Evolutionary conservation across 2,797 vertebrate species (phyloP).

Genomic region (Phoebastria nigripes): DNA sequence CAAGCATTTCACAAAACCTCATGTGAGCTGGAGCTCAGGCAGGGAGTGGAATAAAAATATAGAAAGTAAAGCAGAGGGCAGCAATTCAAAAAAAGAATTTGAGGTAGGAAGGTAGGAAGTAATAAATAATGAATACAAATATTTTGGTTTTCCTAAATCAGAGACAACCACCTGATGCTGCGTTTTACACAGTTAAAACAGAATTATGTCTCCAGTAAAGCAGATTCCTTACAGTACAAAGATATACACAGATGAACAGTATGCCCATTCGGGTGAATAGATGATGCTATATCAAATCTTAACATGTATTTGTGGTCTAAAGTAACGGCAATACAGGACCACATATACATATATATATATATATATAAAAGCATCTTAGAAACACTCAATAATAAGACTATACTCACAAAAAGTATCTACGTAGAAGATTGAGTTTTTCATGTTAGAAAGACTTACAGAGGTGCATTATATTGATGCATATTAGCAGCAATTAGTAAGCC

Average conservation of each 20-base stretch:
- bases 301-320: background rate
- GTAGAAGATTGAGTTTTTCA: background rate
- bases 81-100: background rate
- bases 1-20: conserved; percentile 12
- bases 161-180: background rate
- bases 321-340: background rate
- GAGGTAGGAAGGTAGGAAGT: background rate
- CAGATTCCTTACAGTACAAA: background rate
- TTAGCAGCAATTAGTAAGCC: background rate
- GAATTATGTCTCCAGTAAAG: background rate
- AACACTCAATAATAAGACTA: background rate
- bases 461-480: background rate
- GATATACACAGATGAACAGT: background rate
- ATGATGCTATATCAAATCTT: background rate
- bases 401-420: background rate
- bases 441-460: background rate
- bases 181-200: background rate
- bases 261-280: background rate
- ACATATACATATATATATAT: background rate
- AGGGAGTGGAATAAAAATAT: background rate
- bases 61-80: background rate
- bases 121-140: conserved; percentile 17
- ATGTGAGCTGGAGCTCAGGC: background rate
- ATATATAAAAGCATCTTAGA: background rate
- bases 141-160: background rate